These are phyloP conservation scores for Heteromyza rotundicornis DNA, from an alignment of 2,888 invertebrate genomes.

Conservation along the genomic window DNA sequence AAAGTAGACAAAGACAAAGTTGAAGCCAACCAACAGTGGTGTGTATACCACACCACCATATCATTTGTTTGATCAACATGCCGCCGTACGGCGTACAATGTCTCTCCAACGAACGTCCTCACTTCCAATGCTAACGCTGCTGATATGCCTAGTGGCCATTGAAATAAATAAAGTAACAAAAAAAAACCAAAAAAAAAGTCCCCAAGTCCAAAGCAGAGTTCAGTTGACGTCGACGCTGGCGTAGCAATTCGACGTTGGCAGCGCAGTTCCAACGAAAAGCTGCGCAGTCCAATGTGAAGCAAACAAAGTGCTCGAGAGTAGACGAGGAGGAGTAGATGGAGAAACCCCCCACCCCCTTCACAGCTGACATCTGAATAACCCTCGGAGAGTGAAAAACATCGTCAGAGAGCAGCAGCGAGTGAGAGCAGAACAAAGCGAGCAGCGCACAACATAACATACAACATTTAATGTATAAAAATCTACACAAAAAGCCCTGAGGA, in stretches of 20 bases:
- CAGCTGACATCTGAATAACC: not conserved
- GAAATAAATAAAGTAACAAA: not conserved
- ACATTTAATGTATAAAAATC: not conserved
- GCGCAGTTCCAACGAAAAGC: not conserved
- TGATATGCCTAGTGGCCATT: not conserved
- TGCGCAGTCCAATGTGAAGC: not conserved
- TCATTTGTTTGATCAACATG: no score
- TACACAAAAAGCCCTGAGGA: slow-evolving; percentile 5
- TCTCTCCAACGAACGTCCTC: not conserved
- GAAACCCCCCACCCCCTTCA: not conserved
- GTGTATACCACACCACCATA: no score
- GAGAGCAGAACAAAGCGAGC: not conserved
- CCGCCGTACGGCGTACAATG: not conserved
- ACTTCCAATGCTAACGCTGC: no score
- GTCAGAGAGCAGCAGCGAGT: not conserved
- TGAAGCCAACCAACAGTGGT: no score
- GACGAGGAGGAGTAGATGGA: not conserved
- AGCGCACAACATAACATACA: not conserved
- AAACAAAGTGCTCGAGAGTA: not conserved
- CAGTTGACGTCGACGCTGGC: not conserved
- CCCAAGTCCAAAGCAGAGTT: not conserved
- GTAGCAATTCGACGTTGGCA: no score
- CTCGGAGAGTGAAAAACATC: not conserved
- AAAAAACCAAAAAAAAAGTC: no score
- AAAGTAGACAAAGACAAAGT: no score